Conservation (phyloP, 2,113 vertebrate genomes). For the Saguinus imperator region DNA sequence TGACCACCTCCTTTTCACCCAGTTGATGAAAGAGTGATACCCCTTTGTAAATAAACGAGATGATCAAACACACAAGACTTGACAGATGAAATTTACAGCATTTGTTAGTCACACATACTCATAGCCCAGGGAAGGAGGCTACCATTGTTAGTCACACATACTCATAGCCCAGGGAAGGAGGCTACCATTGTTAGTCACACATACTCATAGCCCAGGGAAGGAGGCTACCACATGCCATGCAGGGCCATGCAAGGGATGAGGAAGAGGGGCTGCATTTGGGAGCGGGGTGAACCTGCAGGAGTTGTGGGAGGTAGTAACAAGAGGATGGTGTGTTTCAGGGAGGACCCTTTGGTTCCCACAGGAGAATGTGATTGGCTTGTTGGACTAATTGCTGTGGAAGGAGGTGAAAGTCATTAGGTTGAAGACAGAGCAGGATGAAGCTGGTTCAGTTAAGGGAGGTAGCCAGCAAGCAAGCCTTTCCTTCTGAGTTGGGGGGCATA, state of each 20-base stretch:
- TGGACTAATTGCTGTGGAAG: background rate
- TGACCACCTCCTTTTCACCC: background rate
- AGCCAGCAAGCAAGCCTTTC: background rate
- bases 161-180: background rate
- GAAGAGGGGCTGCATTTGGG: background rate
- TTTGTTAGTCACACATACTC: background rate
- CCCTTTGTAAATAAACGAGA: background rate
- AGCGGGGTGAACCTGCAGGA: background rate
- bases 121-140: background rate
- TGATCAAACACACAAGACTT: background rate
- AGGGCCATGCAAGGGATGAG: background rate
- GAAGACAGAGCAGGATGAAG: background rate
- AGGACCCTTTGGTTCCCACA: background rate
- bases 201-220: background rate
- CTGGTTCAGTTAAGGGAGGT: background rate
- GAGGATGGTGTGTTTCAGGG: too few species aligned
- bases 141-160: background rate
- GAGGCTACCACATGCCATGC: accelerated
- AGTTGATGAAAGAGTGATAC: background rate
- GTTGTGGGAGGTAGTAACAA: background rate
- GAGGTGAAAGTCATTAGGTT: background rate
- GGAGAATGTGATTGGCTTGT: background rate
- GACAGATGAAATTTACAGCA: background rate
- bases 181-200: too few species aligned
- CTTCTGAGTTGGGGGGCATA: background rate